Evolutionary conservation across 2,888 invertebrate genomes (phyloP).

Genomic region (Rotaria macrura): DNA sequence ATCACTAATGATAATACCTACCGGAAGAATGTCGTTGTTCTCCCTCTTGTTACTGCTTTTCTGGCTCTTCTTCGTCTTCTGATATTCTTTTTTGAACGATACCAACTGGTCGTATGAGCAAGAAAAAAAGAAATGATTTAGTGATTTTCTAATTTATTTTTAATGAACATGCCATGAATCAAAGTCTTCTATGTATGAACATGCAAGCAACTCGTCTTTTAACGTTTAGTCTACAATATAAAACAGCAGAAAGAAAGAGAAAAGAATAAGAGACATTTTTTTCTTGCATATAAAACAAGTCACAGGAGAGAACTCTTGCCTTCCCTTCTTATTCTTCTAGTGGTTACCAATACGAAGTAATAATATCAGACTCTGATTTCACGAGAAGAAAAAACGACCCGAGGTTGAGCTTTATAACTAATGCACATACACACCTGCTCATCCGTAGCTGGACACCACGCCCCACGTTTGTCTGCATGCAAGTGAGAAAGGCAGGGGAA

Average conservation of each 20-base stretch:
- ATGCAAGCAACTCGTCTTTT: too few species aligned
- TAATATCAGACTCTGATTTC: not conserved
- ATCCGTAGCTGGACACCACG: not conserved
- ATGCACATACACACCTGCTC: not conserved
- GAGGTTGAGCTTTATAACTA: not conserved
- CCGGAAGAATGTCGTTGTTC: not conserved
- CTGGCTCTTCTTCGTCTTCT: not conserved
- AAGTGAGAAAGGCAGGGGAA: not conserved
- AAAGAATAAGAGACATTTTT: not conserved
- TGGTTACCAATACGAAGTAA: not conserved
- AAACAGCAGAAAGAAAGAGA: not conserved
- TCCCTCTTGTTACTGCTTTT: too few species aligned
- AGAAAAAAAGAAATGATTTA: not conserved
- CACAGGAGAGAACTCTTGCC: not conserved
- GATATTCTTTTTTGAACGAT: not conserved
- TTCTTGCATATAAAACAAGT: too few species aligned
- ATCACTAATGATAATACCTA: not conserved
- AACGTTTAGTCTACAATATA: not conserved
- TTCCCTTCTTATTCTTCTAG: not conserved
- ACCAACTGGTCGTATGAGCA: not conserved
- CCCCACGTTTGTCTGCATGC: not conserved
- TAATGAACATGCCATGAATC: slow-evolving; percentile 7
- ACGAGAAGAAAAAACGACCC: not conserved
- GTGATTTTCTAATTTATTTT: slow-evolving; percentile 12
- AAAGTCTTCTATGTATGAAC: not conserved